These are phyloP conservation scores for Macrobrachium rosenbergii DNA, from an alignment of 1,140 invertebrate species.

Conservation along the genomic window DNA sequence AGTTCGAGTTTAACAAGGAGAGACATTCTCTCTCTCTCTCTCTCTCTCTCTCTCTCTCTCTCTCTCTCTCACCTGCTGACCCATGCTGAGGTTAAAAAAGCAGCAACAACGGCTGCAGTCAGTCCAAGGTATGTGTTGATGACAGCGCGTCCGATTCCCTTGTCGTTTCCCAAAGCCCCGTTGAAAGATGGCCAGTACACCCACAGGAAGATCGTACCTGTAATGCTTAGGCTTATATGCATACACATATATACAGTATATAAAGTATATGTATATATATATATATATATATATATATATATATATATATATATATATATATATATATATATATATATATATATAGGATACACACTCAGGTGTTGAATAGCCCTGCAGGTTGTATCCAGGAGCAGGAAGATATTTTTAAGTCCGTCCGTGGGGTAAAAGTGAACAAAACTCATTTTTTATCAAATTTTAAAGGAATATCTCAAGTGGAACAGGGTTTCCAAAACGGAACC, in stretches of 20 bases:
- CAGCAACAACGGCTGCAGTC: constrained; percentile 70
- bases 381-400: too few relatives aligned
- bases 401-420: too few relatives aligned
- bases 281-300: constrained; percentile 9
- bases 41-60: background rate
- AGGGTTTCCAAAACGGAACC: too few relatives aligned
- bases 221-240: background rate
- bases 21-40: background rate
- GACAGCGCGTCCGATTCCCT: constrained; percentile 72
- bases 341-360: background rate
- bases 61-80: constrained; percentile 6
- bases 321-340: constrained; percentile 11
- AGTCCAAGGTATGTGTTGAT: constrained; percentile 75
- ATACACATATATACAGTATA: too few relatives aligned
- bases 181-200: constrained; percentile 76
- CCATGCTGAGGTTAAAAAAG: constrained; percentile 72
- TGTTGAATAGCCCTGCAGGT: too few relatives aligned
- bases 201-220: constrained; percentile 74
- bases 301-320: constrained; percentile 5
- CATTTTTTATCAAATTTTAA: too few relatives aligned
- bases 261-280: background rate
- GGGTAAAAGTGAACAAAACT: too few relatives aligned
- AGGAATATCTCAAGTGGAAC: too few relatives aligned
- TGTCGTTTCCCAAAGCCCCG: constrained; percentile 70
- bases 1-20: too few relatives aligned